These are phyloP conservation scores for Xiphorhynchus elegans DNA, from an alignment of 2,113 vertebrate genomes.

Conservation along the genomic window DNA sequence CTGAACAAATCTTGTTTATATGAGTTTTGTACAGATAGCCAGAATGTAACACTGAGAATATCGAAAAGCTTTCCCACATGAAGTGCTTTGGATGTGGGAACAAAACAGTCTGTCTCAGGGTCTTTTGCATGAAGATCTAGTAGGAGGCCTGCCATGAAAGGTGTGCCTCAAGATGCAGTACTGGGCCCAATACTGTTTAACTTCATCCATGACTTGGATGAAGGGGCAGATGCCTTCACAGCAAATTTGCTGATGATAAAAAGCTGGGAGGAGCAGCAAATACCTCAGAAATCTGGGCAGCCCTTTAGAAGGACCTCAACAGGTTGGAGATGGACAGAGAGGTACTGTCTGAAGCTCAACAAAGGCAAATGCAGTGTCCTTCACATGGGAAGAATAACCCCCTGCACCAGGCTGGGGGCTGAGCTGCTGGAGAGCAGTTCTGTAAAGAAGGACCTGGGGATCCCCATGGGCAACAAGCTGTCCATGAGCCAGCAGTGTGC, in stretches of 20 bases:
- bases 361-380: neutral
- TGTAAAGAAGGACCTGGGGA: neutral
- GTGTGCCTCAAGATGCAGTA: neutral
- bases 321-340: neutral
- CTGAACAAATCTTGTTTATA: neutral
- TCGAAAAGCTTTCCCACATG: neutral
- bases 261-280: neutral
- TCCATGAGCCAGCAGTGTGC: neutral
- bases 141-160: neutral
- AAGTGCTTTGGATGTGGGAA: neutral
- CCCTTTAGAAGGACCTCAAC: neutral
- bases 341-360: neutral
- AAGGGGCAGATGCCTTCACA: neutral
- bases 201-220: neutral
- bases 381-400: neutral
- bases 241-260: neutral
- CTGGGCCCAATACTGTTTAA: neutral
- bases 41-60: neutral
- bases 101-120: neutral
- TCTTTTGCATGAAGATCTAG: neutral
- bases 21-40: neutral
- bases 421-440: neutral
- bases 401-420: accelerated
- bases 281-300: neutral
- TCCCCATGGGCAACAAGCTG: neutral